Evolutionary conservation across 2,113 vertebrate species (phyloP), one percentile per base, ranked within the genome.

Genomic region (Petrocephalus microphthalmus): DNA sequence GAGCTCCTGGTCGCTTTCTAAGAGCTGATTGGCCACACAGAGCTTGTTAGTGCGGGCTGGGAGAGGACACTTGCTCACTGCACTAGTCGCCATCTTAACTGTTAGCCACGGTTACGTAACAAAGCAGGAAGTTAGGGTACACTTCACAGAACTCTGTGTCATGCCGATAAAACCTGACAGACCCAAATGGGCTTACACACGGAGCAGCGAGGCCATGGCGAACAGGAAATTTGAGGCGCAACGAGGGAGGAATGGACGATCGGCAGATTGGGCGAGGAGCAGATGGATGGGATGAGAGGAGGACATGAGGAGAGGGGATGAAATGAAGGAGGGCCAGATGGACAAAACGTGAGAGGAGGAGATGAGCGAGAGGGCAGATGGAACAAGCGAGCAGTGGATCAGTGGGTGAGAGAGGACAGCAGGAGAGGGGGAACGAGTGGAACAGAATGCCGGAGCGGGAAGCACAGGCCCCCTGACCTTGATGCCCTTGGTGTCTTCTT

Each of bases 401-500:
- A 29, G 47, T n/a, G n/a, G 57, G 60, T 42, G n/a, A 57, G 29
- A 57, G 53, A 67, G 42, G 60, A 22, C 53, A 57, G 52, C 29
- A 15, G 37, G 42, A 13, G 60, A 71, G 7, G 13, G 17, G 17
- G 20, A 37, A 37, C 25, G 54, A 25, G 15, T 1, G 25, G 20
- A 42, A 25, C 19, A 19, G 37, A 15, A 5, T 20, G 22, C 45
- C 4, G 6, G 10, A 83, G 37, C 17, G 74, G 17, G 15, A 29
- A n/a, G 74, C 15, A 3, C 17, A 37, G 22, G 6, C 17, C 11
- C 8, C 6, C 81, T 33, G 7, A 99, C 98, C 98, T 99, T 99
- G 92, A 99, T 98, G 94, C 98, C 98, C 93, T 98, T 99, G 87
- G 98, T 99, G 94, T 99, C 98, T 91, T 99, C 98, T 91, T 99